Evolutionary conservation across 2,113 vertebrate genomes (phyloP), one percentile per base, ranked within the genome.

Genomic region (Ceratotherium simum): DNA sequence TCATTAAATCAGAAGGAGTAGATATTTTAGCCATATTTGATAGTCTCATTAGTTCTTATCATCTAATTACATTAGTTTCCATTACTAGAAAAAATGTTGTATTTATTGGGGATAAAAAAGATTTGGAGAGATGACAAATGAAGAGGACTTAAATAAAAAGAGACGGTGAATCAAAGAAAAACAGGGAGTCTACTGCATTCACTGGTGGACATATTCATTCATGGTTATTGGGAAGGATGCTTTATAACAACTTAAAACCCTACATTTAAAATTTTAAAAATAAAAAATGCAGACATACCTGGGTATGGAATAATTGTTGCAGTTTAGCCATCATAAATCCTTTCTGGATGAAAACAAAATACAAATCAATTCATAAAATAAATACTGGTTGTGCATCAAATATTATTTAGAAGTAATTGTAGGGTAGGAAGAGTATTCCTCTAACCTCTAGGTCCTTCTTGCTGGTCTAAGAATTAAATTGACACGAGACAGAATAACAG

Each of bases 321-420:
- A 56, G 31, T 56, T 56, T 14, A 65, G 14, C 6, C 23, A 29
- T 72, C 23, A 39, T 82, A 36, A 76, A 79, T 73, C 0, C 14
- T 86, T 81, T 96, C 20, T 82, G 62, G 1, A 79, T 69, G 20
- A 90, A 90, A 92, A 75, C 4, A 90, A 84, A 94, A 65, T 58
- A 72, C 14, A 46, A 79, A 84, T 51, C 14, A 88, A 80, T n/a
- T 36, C 3, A 54, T 33, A 56, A 95, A 93, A 88, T 83, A 91
- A 84, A 82, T 78, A 67, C 3, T 46, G 6, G 27, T 10, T 76
- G 6, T 62, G 6, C 8, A 76, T 87, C 64, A 73, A 46, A 84
- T 84, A 82, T 54, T 72, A 75, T 39, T 76, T 87, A 56, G 46
- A 88, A 91, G 60, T 65, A 36, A 88, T 84, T 16, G 51, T 54